Base-by-base conservation (phyloP, 2,888 invertebrate species). In the Himalopsyche anomala region DNA sequence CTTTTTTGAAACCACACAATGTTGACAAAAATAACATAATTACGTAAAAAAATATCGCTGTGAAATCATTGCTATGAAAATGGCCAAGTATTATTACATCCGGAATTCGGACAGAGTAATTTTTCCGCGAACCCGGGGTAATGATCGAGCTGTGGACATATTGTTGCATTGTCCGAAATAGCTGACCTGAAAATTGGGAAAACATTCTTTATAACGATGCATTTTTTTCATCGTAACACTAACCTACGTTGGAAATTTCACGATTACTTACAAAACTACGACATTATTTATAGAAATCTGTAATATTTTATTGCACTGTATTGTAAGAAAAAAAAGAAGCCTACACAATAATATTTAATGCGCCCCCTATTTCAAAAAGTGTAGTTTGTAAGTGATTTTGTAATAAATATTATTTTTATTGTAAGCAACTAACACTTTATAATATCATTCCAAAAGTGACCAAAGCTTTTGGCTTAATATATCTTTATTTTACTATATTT, bases 271-370 rank as follows among this genome's bases (percentile, higher is more conserved):
- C 56, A 2, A 19, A 62, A 62, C 15, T 51, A 19, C 19, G 62
- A n/a, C n/a, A 62, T 19, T 19, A 19, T 62, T 62, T 62, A n/a
- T 28, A 19, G 6, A 62, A 28, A 6, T 62, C 28, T 19, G 62
- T 19, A 62, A 62, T 62, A 62, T 62, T 62, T 62, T 62, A 62
- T 62, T 62, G 62, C 19, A 62, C 19, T 62, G 19, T 15, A 15
- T 4, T 15, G 0, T 51, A 51, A 51, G 15, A 15, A 15, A 51
- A 15, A 51, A 51, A 51, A 5, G 51, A 51, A 51, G 15, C 51
- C 51, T 15, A 51, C 51, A 12, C 9, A 51, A 15, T 15, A 51
- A 51, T 51, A 15, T 51, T 15, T 51, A 51, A 15, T 8, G 15
- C 51, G 3, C 15, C 51, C 51, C 15, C 15, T 15, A 0, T 15